Conservation (phyloP, 92 coral and sea anemone genomes). For the Phenganax marumi region DNA sequence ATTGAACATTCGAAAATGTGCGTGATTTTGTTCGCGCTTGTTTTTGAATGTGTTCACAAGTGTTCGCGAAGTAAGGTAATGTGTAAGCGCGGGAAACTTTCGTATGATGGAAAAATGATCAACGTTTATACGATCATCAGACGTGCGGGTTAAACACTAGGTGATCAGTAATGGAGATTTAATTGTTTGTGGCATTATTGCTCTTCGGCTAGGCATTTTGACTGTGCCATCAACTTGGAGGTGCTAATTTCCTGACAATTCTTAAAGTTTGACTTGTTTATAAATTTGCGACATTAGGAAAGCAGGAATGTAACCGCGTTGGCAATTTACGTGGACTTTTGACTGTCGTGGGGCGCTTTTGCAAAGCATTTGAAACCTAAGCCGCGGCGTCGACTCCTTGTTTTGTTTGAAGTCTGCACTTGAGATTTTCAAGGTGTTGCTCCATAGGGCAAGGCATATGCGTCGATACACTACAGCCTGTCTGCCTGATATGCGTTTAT, state of each 20-base stretch:
- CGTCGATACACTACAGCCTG: constrained; percentile 10
- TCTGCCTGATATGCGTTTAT: not conserved
- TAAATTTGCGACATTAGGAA: constrained; percentile 8
- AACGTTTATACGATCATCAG: constrained; percentile 49
- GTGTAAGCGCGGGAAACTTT: not conserved
- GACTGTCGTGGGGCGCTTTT: not conserved
- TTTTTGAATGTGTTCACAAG: constrained; percentile 11
- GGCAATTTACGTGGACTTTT: not conserved
- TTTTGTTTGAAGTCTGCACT: constrained; percentile 19
- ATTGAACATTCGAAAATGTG: not conserved
- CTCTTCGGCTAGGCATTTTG: constrained; percentile 62
- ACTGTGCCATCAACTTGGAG: constrained; percentile 44
- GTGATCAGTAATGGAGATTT: constrained; percentile 89
- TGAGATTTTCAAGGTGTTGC: constrained; percentile 19
- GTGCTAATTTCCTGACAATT: constrained; percentile 19
- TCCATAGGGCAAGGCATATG: not conserved
- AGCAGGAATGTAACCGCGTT: not conserved
- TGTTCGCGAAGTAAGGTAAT: not conserved
- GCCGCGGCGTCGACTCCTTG: constrained; percentile 22
- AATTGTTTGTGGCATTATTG: constrained; percentile 96
- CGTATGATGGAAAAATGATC: constrained; percentile 34
- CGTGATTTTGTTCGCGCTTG: constrained; percentile 18
- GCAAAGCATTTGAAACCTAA: constrained; percentile 33
- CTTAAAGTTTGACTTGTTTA: constrained; percentile 11
- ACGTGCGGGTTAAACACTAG: constrained; percentile 50